Evolutionary conservation across 2,113 vertebrate species (phyloP), one percentile per base, ranked within the genome.

Genomic region (Hymenochirus boettgeri): DNA sequence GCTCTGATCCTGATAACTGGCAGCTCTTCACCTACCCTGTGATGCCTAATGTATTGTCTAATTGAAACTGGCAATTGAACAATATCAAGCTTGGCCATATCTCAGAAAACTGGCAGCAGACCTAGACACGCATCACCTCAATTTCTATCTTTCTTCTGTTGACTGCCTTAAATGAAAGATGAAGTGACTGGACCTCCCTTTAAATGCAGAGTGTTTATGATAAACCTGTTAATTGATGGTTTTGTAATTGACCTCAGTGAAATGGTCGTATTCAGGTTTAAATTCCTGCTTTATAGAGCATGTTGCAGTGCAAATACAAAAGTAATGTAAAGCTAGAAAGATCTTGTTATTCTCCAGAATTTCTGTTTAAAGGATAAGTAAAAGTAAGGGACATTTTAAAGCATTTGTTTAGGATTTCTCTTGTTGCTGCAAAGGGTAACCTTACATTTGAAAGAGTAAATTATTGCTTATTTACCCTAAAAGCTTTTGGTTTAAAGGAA

Each of bases 61-160:
- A 59, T 59, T 69, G 56, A 69, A 60, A 60, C 65, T 69, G 65
- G 65, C 65, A 60, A 35, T 48, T n/a, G 52, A 25, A 69, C 18
- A 33, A 58, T 53, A 60, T 57, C 48, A 60, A 60, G 57, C 12
- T 48, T 21, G n/a, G 65, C 21, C 47, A 69, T 60, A 60, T 69
- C 65, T 60, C 65, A n/a, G 57, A 60, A n/a, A 52, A 23, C 57
- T 69, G 65, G 65, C 56, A 59, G 17, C n/a, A 29, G 25, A 53
- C 56, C 65, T 24, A 60, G 29, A 59, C 35, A 27, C 60, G 24
- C 47, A 31, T 53, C 51, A 21, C 19, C 35, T 31, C 9, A 59
- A 60, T 22, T 24, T 24, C 22, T 18, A 52, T 23, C 24, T 21
- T 11, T 52, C 17, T 69, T 42, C n/a, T 42, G 1, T 5, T 15